Percentiles rank a stretch among this genome's conserved stretches.
Conservation (phyloP, 2,888 invertebrate genomes). For the Oscheius sp. region DNA sequence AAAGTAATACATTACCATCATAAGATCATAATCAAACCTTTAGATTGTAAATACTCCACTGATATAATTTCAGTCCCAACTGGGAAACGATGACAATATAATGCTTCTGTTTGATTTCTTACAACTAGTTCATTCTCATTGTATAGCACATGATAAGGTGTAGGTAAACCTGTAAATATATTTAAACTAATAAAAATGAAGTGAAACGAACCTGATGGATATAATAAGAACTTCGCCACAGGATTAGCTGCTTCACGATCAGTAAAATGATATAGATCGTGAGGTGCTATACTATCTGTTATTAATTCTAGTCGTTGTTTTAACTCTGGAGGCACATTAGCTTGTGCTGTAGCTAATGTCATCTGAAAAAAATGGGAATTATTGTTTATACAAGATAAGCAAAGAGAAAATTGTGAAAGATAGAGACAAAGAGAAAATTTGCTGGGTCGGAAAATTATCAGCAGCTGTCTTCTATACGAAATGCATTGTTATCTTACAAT, state of each 20-base stretch:
- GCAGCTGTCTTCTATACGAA: no score
- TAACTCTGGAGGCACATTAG: conserved; percentile 5
- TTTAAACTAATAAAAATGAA: not conserved
- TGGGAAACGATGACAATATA: not conserved
- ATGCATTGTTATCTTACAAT: no score
- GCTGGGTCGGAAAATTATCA: no score
- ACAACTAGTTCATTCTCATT: not conserved
- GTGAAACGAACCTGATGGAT: conserved; percentile 12
- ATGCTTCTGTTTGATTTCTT: not conserved
- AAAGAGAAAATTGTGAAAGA: not conserved
- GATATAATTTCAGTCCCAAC: not conserved
- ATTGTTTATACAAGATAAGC: not conserved
- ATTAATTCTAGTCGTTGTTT: conserved; percentile 2
- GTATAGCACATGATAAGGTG: conserved; percentile 1
- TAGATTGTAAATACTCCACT: not conserved
- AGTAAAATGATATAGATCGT: not conserved
- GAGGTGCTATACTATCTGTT: not conserved
- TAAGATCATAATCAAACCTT: not conserved
- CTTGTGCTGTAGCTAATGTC: conserved; percentile 11
- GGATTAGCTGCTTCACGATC: not conserved
- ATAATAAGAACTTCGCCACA: not conserved
- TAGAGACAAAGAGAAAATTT: no score
- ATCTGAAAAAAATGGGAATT: not conserved
- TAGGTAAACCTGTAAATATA: conserved; percentile 7
- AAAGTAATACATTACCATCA: not conserved